These are phyloP conservation scores for Nasonia longicornis DNA, from an alignment of 1,140 invertebrate species.

Conservation along the genomic window DNA sequence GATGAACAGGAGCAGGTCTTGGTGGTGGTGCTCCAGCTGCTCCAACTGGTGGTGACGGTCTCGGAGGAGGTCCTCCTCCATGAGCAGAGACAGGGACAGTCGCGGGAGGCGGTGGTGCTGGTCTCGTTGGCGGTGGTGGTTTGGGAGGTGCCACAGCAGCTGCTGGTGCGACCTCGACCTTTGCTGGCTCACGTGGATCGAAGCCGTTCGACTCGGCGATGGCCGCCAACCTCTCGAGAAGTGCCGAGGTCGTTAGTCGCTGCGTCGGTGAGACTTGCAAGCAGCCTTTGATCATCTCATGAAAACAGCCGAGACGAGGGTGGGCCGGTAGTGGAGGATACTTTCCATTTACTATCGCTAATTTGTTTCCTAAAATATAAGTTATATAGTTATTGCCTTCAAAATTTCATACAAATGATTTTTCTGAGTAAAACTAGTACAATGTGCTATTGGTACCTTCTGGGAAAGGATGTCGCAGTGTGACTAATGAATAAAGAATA, in stretches of 20 bases:
- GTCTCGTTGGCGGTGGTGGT: conserved; percentile 56
- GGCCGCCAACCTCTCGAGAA: conserved; percentile 87
- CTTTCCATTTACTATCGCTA: conserved; percentile 96
- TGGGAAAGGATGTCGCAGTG: conserved; percentile 96
- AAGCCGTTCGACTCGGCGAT: conserved; percentile 87
- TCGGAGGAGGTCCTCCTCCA: conserved; percentile 53
- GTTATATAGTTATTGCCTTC: background rate
- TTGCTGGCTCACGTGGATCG: conserved; percentile 81
- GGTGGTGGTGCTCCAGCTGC: conserved; percentile 48
- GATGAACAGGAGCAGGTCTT: conserved; percentile 3
- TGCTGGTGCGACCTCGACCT: conserved; percentile 70
- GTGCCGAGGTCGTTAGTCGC: conserved; percentile 80
- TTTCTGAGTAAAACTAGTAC: background rate
- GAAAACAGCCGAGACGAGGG: conserved; percentile 84
- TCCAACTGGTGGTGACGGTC: conserved; percentile 55
- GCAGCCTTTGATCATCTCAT: conserved; percentile 92
- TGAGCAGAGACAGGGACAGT: conserved; percentile 46
- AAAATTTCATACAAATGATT: background rate
- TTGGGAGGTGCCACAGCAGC: conserved; percentile 64
- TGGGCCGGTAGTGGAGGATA: conserved; percentile 87
- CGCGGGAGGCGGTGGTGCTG: conserved; percentile 39
- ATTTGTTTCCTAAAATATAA: conserved; percentile 77
- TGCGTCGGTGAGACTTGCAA: conserved; percentile 85
- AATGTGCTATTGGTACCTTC: conserved; percentile 73
- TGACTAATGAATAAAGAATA: conserved; percentile 92